Base-by-base conservation (phyloP, 1,140 invertebrate species). In the Drosophila parvula region DNA sequence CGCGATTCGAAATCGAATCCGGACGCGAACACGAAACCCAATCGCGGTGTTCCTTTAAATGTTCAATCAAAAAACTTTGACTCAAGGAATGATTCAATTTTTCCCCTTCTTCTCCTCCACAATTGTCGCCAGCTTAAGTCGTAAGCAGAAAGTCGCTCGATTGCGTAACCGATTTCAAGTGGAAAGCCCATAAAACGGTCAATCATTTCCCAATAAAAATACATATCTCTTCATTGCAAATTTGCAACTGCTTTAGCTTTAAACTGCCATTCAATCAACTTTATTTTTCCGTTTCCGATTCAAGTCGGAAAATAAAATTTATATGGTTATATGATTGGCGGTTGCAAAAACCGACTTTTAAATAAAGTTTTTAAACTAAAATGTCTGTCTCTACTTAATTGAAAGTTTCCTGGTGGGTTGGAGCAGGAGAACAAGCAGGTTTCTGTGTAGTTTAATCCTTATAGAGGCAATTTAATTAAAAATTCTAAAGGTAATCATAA, bases 41-140 rank as follows among this genome's bases (percentile, higher is more conserved):
- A 69, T 75, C 67, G 73, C 57, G 64, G 56, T 61, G 48, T 69
- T 50, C 63, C 78, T 76, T 78, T 83, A 88, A 88, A 88, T 68
- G 80, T 67, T 83, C 84, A 88, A 86, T 86, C 76, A 86, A 77
- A 88, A 83, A 70, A 71, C 76, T 74, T 64, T 73, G 22, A 55
- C 38, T 28, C 12, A 18, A 57, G 51, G 38, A 79, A 64, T 83
- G 79, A 70, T 78, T 74, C 79, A 78, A 83, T 83, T 88, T 88
- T 80, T 53, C 36, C 45, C n/a, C 51, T 9, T 10, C 48, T 12
- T 22, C 34, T 27, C 3, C 38, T n/a, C 14, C 53, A 53, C 57
- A 75, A 68, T 50, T 73, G 67, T 59, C 48, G 50, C 36, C n/a
- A 41, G 61, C 38, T 71, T 71, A 53, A 68, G 44, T 40, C 62